A percentile compares a stretch with the other conserved stretches of the same genome.
Evolutionary conservation across 2,113 vertebrate species (phyloP).

Genomic region (Nicator chloris): DNA sequence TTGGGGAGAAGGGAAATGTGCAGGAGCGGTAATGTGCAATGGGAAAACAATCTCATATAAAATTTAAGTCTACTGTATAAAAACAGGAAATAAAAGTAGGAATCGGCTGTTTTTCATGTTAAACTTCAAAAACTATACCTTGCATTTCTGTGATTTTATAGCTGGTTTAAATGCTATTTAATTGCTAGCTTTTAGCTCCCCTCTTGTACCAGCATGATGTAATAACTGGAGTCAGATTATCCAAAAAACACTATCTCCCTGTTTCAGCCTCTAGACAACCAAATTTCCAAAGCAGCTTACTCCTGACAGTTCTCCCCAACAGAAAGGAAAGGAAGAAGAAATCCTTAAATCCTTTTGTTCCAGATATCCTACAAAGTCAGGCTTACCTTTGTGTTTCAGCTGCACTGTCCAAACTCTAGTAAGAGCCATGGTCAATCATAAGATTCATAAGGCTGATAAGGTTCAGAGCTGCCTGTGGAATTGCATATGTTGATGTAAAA

Average conservation of each 20-base stretch:
- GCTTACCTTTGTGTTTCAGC: background rate
- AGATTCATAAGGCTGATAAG: background rate
- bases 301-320: fast-evolving
- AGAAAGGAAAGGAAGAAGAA: background rate
- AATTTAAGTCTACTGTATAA: background rate
- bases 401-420: background rate
- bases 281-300: background rate
- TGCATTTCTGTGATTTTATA: background rate
- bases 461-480: background rate
- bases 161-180: background rate
- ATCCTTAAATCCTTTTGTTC: background rate
- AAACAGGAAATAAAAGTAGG: background rate
- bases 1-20: background rate
- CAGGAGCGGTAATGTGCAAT: background rate
- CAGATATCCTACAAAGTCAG: background rate
- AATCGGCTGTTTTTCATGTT: background rate
- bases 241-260: background rate
- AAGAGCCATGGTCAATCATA: background rate
- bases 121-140: background rate
- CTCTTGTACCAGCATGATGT: background rate
- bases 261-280: background rate
- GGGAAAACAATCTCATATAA: slow-evolving; percentile 20
- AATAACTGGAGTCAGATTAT: background rate
- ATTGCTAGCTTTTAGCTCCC: background rate
- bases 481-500: too few relatives aligned